Evolutionary conservation across 1,140 invertebrate species (phyloP).

Genomic region (Penaeus japonicus): DNA sequence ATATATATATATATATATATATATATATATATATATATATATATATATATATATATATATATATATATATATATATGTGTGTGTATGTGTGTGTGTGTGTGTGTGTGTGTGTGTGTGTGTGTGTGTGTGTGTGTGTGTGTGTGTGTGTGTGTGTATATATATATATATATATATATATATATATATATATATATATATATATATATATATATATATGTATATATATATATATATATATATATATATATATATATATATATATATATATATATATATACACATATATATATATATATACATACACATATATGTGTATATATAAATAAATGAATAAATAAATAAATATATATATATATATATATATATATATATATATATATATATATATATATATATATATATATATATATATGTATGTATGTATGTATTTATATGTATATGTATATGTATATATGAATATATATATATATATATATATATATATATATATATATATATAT

Average conservation of each 20-base stretch:
- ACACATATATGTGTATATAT: neutral
- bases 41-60: too few relatives aligned
- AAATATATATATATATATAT: too few relatives aligned
- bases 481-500: constrained; percentile 36
- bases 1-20: constrained; percentile 6
- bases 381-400: too few relatives aligned
- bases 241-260: constrained; percentile 7
- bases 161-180: neutral
- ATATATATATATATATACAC: neutral
- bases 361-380: too few relatives aligned
- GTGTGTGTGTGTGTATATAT: neutral
- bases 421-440: neutral
- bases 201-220: constrained; percentile 3
- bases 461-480: constrained; percentile 29
- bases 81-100: neutral
- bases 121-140: neutral
- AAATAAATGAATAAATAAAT: too few relatives aligned
- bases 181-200: neutral
- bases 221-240: constrained; percentile 4
- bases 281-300: neutral
- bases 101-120: neutral
- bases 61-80: neutral
- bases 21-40: neutral
- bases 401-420: too few relatives aligned
- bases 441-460: neutral